Base-by-base conservation (phyloP, 2,888 invertebrate genomes). In the Mesoligia furuncula region DNA sequence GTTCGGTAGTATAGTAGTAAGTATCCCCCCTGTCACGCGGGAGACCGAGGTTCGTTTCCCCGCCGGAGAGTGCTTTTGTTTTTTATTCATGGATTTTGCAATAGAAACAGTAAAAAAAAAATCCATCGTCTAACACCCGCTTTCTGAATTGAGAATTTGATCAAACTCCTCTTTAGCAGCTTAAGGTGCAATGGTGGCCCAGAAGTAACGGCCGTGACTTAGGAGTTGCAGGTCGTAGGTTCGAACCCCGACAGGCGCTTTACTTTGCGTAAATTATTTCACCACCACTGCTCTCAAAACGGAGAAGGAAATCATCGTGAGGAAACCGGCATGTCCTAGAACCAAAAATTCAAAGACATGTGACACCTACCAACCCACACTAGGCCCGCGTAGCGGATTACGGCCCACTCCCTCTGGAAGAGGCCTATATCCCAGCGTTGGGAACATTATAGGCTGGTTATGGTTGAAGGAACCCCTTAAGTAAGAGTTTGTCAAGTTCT, bases 1-100 rank as follows among this genome's bases (percentile, higher is more conserved):
- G 71, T 84, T 85, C 85, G 85, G 82, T 83, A 96, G 96, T 97
- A 97, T 42, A 42, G 96, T 96, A 96, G 97, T 96, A 85, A 96
- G 97, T 96, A 96, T 96, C 96, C 96, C 96, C 96, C 97, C 96
- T 97, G 96, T 97, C 96, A 96, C 96, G 96, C 96, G 96, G 96
- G 96, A 97, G 97, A 89, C 89, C 89, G 87, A 86, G 89, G 88
- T 89, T 89, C 88, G 88, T 87, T 89, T 89, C 89, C 89, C 88
- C 88, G 88, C 89, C 88, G 89, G 89, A 88, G 89, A 89, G 89
- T 36, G 61, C 81, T 85, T 85, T 85, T 82, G 77, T 27, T 27
- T 27, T 15, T 15, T 13, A 45, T 45, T 45, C 3, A 45, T 45
- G 13, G 42, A 11, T 42, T 42, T 42, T 1, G 42, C 42, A 42